Evolutionary conservation across 37 sponge, comb jelly and placozoan species (phyloP), one percentile per base, ranked within the genome.

Genomic region (Spongilla lacustris): DNA sequence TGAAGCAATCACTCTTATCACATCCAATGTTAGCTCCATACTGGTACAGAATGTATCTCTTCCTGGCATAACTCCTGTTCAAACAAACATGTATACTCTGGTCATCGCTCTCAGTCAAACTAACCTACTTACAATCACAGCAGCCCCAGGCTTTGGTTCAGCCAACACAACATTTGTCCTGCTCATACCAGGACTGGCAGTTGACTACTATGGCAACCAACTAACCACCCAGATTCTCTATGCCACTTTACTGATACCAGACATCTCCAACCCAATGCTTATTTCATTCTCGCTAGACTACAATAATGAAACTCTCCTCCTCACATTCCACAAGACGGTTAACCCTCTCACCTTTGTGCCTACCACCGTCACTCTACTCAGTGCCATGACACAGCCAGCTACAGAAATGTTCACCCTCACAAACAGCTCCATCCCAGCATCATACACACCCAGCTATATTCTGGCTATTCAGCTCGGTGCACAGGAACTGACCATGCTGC

Each of bases 311-410:
- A 66, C 82, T 8, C 68, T 96, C 4, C 49, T 68, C 5, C 82
- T 96, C 4, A 92, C 91, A 68, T 96, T 96, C 75, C 76, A 83
- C 50, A 93, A 96, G 72, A 81, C 89, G 33, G 76, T 96, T 22
- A 81, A 92, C 76, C 73, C 91, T 36, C 49, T 26, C 8, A 83
- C 83, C 11, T 34, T 92, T 28, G 66, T 90, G 73, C 36, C 84
- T 27, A 74, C 81, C 8, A 41, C 33, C 9, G 78, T 96, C 6
- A 85, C 88, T 0, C 82, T 96, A 1, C 84, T 49, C 2, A 88
- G 80, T 71, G 36, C 14, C 27, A 35, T 38, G 28, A 31, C 27
- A 46, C 68, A 50, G 17, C 4, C 72, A 0, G 27, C 38, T 1
- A 87, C 70, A 37, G 58, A 87, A 50, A 19, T 35, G 9, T 82